phyloP scores from a whole-genome alignment of 2,888 invertebrate genomes.

The Empis stercorea region DNA sequence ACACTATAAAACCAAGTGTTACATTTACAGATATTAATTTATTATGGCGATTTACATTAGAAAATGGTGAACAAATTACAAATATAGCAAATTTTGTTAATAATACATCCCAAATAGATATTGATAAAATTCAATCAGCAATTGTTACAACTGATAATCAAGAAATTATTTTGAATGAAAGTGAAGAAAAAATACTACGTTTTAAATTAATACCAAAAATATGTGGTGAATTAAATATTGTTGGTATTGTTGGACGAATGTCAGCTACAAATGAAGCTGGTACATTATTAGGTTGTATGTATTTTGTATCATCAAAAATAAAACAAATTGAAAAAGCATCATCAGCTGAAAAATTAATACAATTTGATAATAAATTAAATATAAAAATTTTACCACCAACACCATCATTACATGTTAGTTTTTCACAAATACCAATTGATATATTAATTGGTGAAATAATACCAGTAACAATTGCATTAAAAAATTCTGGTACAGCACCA shows the following conservation, averaged over 20 bases:
- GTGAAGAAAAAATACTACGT: constrained; percentile 45
- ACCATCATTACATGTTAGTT: constrained; percentile 65
- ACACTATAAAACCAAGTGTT: constrained; percentile 47
- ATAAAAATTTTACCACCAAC: constrained; percentile 65
- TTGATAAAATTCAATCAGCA: constrained; percentile 25
- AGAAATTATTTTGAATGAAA: constrained; percentile 27
- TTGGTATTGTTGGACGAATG: constrained; percentile 48
- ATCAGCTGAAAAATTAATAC: constrained; percentile 7
- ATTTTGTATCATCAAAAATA: constrained; percentile 29
- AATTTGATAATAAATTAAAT: constrained; percentile 53
- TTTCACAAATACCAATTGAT: constrained; percentile 49
- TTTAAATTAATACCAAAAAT: constrained; percentile 60
- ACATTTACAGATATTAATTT: constrained; percentile 30
- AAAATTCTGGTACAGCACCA: constrained; percentile 49
- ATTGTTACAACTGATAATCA: constrained; percentile 26
- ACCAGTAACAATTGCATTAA: constrained; percentile 46
- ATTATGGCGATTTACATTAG: constrained; percentile 32
- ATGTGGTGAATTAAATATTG: constrained; percentile 58
- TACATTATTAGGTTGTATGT: constrained; percentile 27
- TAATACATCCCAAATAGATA: constrained; percentile 13
- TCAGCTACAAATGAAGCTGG: constrained; percentile 27
- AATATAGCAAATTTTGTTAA: constrained; percentile 33
- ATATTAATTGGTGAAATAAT: constrained; percentile 60
- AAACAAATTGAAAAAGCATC: constrained; percentile 21
- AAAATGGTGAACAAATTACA: constrained; percentile 32